phyloP scores from a whole-genome alignment of 1,140 invertebrate species.

The Drosophila gunungcola region DNA sequence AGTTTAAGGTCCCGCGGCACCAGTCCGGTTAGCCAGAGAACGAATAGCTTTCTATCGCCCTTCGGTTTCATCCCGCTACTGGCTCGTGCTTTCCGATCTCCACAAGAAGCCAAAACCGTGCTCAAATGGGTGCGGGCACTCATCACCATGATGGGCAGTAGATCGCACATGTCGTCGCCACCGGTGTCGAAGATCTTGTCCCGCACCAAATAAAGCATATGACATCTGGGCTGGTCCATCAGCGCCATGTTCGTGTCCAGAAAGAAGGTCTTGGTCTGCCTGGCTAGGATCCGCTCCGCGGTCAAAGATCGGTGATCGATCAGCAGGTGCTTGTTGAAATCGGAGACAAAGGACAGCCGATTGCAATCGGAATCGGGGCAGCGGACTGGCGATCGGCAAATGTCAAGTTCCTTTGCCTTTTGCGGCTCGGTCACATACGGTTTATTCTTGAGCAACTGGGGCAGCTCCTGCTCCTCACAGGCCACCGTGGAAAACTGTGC shows the following conservation, averaged over 20 bases:
- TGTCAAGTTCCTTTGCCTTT: conserved; percentile 3
- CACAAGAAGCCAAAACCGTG: background rate
- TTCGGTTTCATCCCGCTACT: background rate
- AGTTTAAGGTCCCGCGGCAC: conserved; percentile 24
- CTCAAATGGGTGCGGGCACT: conserved; percentile 32
- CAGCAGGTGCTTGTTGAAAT: conserved; percentile 61
- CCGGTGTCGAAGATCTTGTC: conserved; percentile 49
- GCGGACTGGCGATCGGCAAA: conserved; percentile 48
- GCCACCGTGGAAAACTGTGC: conserved; percentile 39
- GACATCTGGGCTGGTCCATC: conserved; percentile 51
- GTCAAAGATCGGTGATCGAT: conserved; percentile 54
- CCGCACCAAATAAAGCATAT: conserved; percentile 60
- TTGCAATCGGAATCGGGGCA: conserved; percentile 62
- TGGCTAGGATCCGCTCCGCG: conserved; percentile 51
- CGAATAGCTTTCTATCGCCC: conserved; percentile 23
- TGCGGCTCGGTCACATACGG: background rate
- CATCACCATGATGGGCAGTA: conserved; percentile 70
- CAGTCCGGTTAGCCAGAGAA: conserved; percentile 65
- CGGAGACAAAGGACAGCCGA: conserved; percentile 56
- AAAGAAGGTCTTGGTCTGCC: conserved; percentile 65
- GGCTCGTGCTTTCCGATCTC: too few relatives aligned
- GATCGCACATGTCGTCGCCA: conserved; percentile 23
- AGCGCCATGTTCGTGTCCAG: conserved; percentile 43
- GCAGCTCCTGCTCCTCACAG: conserved; percentile 16
- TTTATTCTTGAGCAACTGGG: conserved; percentile 7